Conservation (phyloP, 2,113 vertebrate species). For the Zootoca vivipara region DNA sequence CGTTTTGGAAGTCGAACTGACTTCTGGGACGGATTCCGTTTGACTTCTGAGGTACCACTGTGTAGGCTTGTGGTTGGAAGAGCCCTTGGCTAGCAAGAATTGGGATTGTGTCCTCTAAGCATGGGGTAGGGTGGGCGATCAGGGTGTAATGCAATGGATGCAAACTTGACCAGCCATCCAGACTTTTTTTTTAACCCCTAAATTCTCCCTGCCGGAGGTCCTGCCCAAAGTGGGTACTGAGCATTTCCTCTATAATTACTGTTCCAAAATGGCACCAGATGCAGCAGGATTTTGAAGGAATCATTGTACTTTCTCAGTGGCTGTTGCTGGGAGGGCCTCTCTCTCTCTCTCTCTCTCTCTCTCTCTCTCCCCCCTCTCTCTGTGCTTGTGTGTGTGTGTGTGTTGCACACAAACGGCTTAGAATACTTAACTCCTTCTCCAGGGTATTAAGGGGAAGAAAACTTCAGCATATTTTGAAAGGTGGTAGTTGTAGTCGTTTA, state of each 20-base stretch:
- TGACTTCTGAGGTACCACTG: too few species aligned
- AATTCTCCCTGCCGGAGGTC: too few species aligned
- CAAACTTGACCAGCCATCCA: background rate
- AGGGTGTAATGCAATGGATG: background rate
- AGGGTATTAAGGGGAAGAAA: background rate
- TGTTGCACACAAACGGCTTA: background rate
- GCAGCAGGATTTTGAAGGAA: background rate
- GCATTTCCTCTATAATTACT: background rate
- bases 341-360: too few species aligned
- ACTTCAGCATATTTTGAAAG: too few species aligned
- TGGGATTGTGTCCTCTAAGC: background rate
- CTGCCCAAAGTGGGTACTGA: too few species aligned
- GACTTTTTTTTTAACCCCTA: background rate
- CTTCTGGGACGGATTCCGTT: too few species aligned
- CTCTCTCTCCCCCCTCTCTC: too few species aligned
- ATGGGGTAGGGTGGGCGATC: background rate
- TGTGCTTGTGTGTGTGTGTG: background rate
- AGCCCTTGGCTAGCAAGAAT: background rate
- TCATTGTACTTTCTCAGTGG: background rate
- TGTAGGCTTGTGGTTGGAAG: too few species aligned
- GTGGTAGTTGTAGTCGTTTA: too few species aligned
- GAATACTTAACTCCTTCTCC: background rate
- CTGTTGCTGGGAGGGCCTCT: background rate
- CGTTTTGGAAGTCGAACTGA: too few species aligned
- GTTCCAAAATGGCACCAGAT: background rate